Evolutionary conservation across 1,140 invertebrate species (phyloP).

Genomic region (Cydia fagiglandana): DNA sequence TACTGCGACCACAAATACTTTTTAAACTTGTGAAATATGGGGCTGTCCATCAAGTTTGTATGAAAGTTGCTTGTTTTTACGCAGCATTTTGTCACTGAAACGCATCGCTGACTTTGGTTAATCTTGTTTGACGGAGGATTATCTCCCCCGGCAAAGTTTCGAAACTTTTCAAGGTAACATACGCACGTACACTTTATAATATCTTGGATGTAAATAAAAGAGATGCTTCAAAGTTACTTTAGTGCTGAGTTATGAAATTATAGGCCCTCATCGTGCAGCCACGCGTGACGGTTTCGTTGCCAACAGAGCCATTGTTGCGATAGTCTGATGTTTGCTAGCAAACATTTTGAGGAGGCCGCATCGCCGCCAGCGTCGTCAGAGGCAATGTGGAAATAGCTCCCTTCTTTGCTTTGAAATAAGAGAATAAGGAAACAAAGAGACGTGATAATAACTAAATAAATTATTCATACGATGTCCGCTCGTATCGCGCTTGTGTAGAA

Average conservation of each 20-base stretch:
- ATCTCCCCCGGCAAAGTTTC: conserved; percentile 47
- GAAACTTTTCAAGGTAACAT: conserved; percentile 36
- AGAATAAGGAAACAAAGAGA: conserved; percentile 48
- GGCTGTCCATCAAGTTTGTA: conserved; percentile 43
- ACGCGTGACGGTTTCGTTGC: conserved; percentile 38
- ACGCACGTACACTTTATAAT: conserved; percentile 16
- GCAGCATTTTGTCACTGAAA: conserved; percentile 51
- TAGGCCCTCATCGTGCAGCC: conserved; percentile 30
- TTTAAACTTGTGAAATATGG: conserved; percentile 32
- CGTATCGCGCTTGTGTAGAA: conserved; percentile 48
- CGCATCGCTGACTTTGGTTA: conserved; percentile 41
- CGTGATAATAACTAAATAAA: conserved; percentile 61
- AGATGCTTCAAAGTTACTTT: conserved; percentile 26
- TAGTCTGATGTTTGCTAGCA: conserved; percentile 45
- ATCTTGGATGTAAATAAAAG: conserved; percentile 21
- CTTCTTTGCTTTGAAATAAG: conserved; percentile 38
- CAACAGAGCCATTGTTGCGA: conserved; percentile 45
- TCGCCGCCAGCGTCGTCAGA: conserved; percentile 35
- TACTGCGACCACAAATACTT: conserved; percentile 35
- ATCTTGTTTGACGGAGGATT: conserved; percentile 58
- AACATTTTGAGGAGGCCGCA: conserved; percentile 38
- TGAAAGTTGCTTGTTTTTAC: conserved; percentile 42
- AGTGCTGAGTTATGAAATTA: conserved; percentile 41
- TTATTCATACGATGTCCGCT: conserved; percentile 57
- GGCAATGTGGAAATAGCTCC: conserved; percentile 34